A percentile compares a stretch with the other conserved stretches of the same genome.
phyloP scores from a whole-genome alignment of 2,797 vertebrate genomes.

The Echiichthys vipera region DNA sequence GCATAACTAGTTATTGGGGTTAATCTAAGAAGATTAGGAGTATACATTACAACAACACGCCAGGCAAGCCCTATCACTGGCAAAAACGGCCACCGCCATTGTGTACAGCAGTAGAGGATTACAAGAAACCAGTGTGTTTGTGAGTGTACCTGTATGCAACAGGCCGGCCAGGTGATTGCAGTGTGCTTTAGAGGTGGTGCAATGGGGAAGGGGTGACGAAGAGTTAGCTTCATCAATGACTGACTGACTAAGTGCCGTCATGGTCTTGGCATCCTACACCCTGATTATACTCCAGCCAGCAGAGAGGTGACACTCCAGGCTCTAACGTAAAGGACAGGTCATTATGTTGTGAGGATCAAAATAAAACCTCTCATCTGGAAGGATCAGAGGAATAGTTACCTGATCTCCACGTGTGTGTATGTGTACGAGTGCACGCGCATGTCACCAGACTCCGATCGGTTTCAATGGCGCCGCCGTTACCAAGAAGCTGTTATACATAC shows the following conservation, averaged over 20 bases:
- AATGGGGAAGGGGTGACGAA: background rate
- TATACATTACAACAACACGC: slow-evolving; percentile 68
- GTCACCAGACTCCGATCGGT: slow-evolving; percentile 66
- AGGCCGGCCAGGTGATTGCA: slow-evolving; percentile 21
- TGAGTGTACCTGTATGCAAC: background rate
- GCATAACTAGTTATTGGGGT: slow-evolving; percentile 62
- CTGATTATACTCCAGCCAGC: slow-evolving; percentile 53
- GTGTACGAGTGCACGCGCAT: background rate
- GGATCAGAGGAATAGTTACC: slow-evolving; percentile 70
- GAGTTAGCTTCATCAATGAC: slow-evolving; percentile 20
- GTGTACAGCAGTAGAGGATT: slow-evolving; percentile 40
- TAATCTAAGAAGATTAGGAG: slow-evolving; percentile 75
- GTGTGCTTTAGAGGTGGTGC: slow-evolving; percentile 24
- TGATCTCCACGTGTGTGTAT: slow-evolving; percentile 50
- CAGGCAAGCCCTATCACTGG: slow-evolving; percentile 15
- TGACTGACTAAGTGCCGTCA: slow-evolving; percentile 19
- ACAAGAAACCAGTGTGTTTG: slow-evolving; percentile 26
- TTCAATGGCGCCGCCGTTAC: slow-evolving; percentile 67
- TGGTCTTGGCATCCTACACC: slow-evolving; percentile 48
- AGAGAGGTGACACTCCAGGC: slow-evolving; percentile 53
- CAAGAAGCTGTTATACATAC: slow-evolving; percentile 57
- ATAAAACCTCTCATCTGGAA: slow-evolving; percentile 70
- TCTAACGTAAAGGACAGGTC: slow-evolving; percentile 59
- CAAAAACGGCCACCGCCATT: slow-evolving; percentile 47
- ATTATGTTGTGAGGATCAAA: slow-evolving; percentile 60